These are phyloP conservation scores for Albula goreensis DNA, from an alignment of 2,113 vertebrate genomes.

Conservation along the genomic window DNA sequence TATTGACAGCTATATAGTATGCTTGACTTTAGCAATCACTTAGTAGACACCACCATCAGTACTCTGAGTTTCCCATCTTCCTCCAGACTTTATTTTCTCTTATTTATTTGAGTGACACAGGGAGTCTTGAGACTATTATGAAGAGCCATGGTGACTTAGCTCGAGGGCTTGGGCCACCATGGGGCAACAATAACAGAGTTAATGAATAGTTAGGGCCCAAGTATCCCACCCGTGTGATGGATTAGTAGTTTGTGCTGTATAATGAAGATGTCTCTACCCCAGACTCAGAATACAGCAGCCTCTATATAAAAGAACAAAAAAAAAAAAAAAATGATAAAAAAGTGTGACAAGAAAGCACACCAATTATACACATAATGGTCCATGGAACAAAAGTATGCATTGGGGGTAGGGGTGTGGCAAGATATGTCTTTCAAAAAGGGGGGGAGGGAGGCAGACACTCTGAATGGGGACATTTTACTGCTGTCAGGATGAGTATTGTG, in stretches of 20 bases:
- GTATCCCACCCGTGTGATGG: constrained; percentile 63
- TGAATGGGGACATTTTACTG: background rate
- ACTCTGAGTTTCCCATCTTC: background rate
- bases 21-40: background rate
- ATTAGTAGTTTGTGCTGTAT: constrained; percentile 47
- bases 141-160: constrained; percentile 15
- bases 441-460: background rate
- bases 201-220: constrained; percentile 54
- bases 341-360: constrained; percentile 21
- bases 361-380: constrained; percentile 44
- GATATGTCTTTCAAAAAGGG: background rate
- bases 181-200: constrained; percentile 49
- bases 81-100: background rate
- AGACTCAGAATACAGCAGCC: background rate
- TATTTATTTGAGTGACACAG: background rate
- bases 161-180: constrained; percentile 37
- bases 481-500: background rate
- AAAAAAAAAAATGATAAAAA: constrained; percentile 7
- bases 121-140: background rate
- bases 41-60: background rate
- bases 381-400: background rate
- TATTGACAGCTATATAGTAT: background rate
- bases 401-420: constrained; percentile 1
- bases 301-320: background rate
- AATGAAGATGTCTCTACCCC: background rate